Evolutionary conservation across 2,797 vertebrate genomes (phyloP), one percentile per base, ranked within the genome.

Genomic region (Acanthiza pusilla): DNA sequence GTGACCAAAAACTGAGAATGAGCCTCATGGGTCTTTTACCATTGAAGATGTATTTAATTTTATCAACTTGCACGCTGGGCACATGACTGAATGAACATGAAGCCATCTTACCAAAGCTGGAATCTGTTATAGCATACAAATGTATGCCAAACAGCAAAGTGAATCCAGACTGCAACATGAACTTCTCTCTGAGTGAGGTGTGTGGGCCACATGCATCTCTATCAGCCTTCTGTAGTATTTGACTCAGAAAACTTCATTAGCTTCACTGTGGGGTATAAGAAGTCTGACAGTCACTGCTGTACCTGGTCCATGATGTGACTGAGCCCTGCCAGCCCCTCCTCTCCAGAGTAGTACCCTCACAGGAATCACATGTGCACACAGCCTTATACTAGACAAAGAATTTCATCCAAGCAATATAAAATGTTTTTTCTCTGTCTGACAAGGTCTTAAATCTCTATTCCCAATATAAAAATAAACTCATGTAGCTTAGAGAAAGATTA

Each of bases 401-500:
- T 43, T 86, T 65, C 14, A 45, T 48, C 45, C 38, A 76, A 91
- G 47, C 26, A 76, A 55, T 51, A 61, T 5, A 60, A 87, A 92
- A 73, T 45, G 25, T 2, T 70, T 92, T 71, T 72, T 82, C 30
- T 62, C 62, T 55, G 55, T 66, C 67, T 80, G 68, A 74, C 21
- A 92, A 86, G 16, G 42, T 42, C 53, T 92, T 83, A 53, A 73
- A 18, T 67, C 72, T 85, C 65, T 92, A 40, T 74, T 92, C 65
- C 47, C 50, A 83, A 63, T 38, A 74, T 10, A 26, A 82, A 92
- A 95, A 87, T 75, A 87, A 91, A 80, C 21, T 60, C 27, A 48
- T 45, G 65, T 63, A 92, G 45, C 50, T 89, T 91, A 89, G 53
- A 76, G 51, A 74, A 85, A 91, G 77, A 90, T 93, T 95, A 91